Conservation (phyloP, 2,888 invertebrate genomes). For the Melanotus villosus region DNA sequence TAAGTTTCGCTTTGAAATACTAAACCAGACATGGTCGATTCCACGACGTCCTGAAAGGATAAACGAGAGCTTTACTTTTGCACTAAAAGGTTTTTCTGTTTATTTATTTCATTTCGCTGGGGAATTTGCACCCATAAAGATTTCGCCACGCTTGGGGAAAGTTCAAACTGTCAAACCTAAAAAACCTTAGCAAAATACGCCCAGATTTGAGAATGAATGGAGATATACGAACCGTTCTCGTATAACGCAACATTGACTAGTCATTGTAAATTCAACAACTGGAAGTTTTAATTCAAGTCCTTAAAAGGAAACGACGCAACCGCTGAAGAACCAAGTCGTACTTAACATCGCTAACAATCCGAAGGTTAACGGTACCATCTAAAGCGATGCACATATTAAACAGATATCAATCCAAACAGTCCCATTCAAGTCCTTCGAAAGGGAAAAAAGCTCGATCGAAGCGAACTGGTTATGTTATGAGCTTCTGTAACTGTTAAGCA, state of each 20-base stretch:
- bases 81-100: background rate
- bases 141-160: background rate
- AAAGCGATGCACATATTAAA: conserved; percentile 54
- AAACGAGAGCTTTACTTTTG: background rate
- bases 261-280: conserved; percentile 40
- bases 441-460: conserved; percentile 40
- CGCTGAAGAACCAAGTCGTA: conserved; percentile 32
- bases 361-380: conserved; percentile 40
- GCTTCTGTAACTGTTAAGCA: conserved; percentile 40
- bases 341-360: conserved; percentile 42
- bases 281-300: conserved; percentile 41
- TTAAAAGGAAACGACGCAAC: conserved; percentile 42
- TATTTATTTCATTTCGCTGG: background rate
- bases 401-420: conserved; percentile 47
- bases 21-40: conserved; percentile 13
- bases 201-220: conserved; percentile 30
- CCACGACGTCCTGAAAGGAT: background rate
- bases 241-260: conserved; percentile 22
- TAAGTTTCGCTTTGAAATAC: conserved; percentile 32
- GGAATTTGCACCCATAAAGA: background rate
- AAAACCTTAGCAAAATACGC: background rate
- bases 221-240: conserved; percentile 32
- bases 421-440: conserved; percentile 44
- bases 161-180: too few relatives aligned
- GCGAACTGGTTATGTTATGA: conserved; percentile 41